Base-by-base conservation (phyloP, 2,888 invertebrate species). In the Watsonalla binaria region DNA sequence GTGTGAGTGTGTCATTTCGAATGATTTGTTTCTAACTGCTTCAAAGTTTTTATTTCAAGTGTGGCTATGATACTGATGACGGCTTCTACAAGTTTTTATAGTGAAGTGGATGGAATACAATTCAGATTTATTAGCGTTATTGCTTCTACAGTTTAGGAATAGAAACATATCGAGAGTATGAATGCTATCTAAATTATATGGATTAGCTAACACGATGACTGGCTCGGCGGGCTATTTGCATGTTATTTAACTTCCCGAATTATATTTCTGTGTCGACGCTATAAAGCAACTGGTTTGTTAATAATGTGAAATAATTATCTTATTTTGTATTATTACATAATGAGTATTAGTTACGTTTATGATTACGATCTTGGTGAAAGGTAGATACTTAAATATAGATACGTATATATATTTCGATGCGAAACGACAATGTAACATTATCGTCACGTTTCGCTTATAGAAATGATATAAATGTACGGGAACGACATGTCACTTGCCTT, bases 41-140 rank as follows among this genome's bases (percentile, higher is more conserved):
- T 2, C 4, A 24, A 24, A 24, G 47, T 42, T 52, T n/a, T 24
- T 47, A 5, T 34, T 45, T 51, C 37, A 34, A 54, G 58, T 56
- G 53, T 46, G 11, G 24, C 46, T 46, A 6, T 46, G 33, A 24
- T 33, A 46, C 33, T 2, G 15, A n/a, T 11, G 34, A 37, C 8
- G 7, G 8, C 47, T 35, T 48, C 34, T 13, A 35, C 13, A 48
- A 60, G 52, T 66, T 55, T 58, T 58, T 54, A 48, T 46, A 51
- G 46, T 11, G 47, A 46, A 39, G 52, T n/a, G 47, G 46, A 51
- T 47, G 37, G 46, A 48, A 47, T 51, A 24, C 37, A 46, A 49
- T 46, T 49, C 24, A 50, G 34, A 52, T 57, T 59, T 51, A 52
- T 37, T 47, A 48, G 8, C 53, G 56, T 52, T 33, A 24, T 54